phyloP scores from a whole-genome alignment of 53 echinoderm and acorn worm genomes.

The Stichopus horrens region DNA sequence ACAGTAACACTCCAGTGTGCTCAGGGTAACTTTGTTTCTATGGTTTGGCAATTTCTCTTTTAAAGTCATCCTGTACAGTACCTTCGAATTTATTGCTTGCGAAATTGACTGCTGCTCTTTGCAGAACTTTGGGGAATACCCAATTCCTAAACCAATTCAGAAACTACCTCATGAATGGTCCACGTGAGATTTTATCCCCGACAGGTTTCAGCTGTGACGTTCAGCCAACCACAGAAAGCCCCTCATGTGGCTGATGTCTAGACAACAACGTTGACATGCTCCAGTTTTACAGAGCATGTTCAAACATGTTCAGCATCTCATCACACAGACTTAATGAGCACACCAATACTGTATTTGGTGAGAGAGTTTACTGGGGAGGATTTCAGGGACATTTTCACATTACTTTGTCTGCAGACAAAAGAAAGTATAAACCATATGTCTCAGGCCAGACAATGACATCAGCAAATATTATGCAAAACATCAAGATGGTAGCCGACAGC shows the following conservation, averaged over 20 bases:
- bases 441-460: background rate
- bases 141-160: background rate
- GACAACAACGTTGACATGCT: background rate
- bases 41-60: background rate
- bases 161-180: too few species aligned
- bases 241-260: background rate
- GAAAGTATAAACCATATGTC: background rate
- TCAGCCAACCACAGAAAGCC: background rate
- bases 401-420: background rate
- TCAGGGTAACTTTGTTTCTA: too few species aligned
- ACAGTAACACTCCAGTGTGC: too few species aligned
- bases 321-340: background rate
- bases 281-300: background rate
- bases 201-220: background rate
- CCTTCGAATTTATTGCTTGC: background rate
- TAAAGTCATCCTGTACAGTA: background rate
- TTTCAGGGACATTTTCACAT: background rate
- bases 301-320: background rate
- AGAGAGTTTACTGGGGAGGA: background rate
- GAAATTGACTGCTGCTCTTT: background rate
- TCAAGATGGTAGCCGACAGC: background rate
- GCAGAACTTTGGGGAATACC: background rate
- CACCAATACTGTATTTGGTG: background rate
- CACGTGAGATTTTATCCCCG: background rate
- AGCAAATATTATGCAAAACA: background rate